phyloP scores from a whole-genome alignment of 2,113 vertebrate species.

The Nannospalax galili region DNA sequence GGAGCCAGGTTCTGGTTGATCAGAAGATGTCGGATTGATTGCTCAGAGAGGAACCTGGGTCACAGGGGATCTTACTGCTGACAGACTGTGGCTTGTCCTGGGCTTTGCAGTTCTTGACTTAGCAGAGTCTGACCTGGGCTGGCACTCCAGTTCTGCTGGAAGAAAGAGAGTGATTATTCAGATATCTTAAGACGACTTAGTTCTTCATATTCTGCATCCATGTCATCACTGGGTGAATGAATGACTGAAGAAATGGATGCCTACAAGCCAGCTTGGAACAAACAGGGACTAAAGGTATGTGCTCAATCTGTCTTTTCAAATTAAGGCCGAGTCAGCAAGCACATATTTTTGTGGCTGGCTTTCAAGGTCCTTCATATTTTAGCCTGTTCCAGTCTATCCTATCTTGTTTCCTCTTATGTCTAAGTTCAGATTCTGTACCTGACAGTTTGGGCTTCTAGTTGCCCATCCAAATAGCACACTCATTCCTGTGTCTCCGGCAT shows the following conservation, averaged over 20 bases:
- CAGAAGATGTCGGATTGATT: neutral
- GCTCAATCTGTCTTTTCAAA: neutral
- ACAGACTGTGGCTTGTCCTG: neutral
- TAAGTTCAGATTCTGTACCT: constrained; percentile 12
- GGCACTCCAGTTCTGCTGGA: neutral
- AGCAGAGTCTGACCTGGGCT: neutral
- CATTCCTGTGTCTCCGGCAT: constrained; percentile 44
- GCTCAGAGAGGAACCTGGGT: too few relatives aligned
- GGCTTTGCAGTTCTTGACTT: neutral
- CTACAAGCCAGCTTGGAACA: neutral
- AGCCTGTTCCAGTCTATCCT: constrained; percentile 71
- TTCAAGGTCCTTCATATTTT: constrained; percentile 57
- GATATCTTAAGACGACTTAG: neutral
- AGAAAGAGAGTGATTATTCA: neutral
- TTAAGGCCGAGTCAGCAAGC: neutral
- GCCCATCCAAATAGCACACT: constrained; percentile 29
- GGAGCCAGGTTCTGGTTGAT: neutral
- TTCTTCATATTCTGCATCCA: neutral
- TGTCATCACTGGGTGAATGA: neutral
- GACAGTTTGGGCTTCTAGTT: constrained; percentile 44
- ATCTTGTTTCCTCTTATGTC: constrained; percentile 71
- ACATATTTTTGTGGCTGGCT: constrained; percentile 15
- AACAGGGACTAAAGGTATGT: neutral
- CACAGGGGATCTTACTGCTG: neutral
- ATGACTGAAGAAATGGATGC: neutral